These are phyloP conservation scores for Oreochromis tanganicae DNA, from an alignment of 2,113 vertebrate genomes.

Conservation along the genomic window DNA sequence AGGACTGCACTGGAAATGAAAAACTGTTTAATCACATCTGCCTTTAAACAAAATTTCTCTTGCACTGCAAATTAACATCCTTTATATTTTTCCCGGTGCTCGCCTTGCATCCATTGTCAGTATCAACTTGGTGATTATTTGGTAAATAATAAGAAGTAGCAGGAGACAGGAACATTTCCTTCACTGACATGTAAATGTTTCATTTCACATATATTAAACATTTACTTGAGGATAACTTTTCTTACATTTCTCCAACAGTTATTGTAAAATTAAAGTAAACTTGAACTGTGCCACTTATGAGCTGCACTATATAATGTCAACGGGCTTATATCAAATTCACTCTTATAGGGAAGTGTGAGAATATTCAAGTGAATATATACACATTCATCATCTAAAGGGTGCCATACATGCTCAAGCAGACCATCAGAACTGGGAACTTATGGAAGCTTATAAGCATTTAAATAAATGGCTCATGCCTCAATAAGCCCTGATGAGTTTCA, in stretches of 20 bases:
- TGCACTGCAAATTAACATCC: background rate
- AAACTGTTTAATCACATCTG: background rate
- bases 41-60: background rate
- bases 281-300: background rate
- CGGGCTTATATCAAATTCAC: background rate
- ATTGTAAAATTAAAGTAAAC: background rate
- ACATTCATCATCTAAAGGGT: background rate
- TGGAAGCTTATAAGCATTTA: conserved; percentile 16
- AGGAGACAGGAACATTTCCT: background rate
- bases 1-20: background rate
- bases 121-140: background rate
- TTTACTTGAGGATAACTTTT: background rate
- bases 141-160: background rate
- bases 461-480: conserved; percentile 42
- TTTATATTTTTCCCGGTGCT: background rate
- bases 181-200: background rate
- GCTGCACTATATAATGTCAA: background rate
- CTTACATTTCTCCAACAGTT: background rate
- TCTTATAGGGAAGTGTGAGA: background rate
- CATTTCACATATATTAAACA: background rate
- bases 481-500: conserved; percentile 29
- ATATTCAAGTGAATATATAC: background rate
- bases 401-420: background rate
- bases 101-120: background rate
- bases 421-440: background rate